Evolutionary conservation across 2,113 vertebrate species (phyloP), one percentile per base, ranked within the genome.

Genomic region (Coturnix japonica): DNA sequence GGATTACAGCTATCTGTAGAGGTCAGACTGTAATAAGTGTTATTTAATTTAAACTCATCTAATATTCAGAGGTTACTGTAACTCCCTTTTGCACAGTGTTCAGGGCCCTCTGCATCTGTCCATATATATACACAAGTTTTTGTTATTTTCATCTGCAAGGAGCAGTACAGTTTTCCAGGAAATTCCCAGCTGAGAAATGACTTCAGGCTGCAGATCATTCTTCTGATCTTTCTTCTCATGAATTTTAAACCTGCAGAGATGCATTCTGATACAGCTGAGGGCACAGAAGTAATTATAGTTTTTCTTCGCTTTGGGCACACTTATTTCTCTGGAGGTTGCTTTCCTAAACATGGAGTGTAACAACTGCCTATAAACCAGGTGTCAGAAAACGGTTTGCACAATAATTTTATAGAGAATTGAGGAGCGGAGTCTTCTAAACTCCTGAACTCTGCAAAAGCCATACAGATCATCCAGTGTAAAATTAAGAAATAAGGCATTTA

Each of bases 191-290:
- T 95, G 71, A 95, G 66, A 91, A 92, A 92, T 93, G 0, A 79
- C 84, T 94, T 89, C 74, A 95, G 84, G 26, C 81, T 87, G 66
- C 59, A 90, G 72, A 89, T 91, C 7, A 35, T 85, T 92, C 59
- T 85, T 91, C 84, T 92, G 94, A 94, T 94, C 74, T 80, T 90
- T 85, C 66, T 66, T 90, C 72, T 91, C 41, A 91, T 89, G 91
- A 91, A 85, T 96, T 94, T 87, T 85, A 93, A 95, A 93, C 89
- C 89, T 93, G 46, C 59, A 91, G 67, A 96, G 77, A 82, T 87
- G 31, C 74, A 87, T 89, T 95, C 78, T 93, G 78, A 80, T 92
- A 80, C 67, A 91, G 87, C 84, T 77, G 64, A 82, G 64, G 84
- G 84, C 60, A 70, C 86, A 96, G 75, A 87, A 92, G 81, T 95